Evolutionary conservation across 1,140 invertebrate genomes (phyloP), one percentile per base, ranked within the genome.

Genomic region (Drosophila pruinosa): DNA sequence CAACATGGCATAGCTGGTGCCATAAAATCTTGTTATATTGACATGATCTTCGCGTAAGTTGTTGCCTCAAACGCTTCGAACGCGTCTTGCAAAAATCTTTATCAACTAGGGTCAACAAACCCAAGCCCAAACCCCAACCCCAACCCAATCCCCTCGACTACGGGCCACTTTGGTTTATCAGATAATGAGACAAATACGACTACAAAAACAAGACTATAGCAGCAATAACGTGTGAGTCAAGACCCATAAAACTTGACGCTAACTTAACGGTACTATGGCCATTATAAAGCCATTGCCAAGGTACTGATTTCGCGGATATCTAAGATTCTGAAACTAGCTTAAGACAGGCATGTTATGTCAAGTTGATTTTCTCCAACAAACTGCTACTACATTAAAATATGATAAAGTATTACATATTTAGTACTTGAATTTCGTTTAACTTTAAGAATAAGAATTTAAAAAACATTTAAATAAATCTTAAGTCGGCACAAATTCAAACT

Each of bases 101-200:
- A 86, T 86, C 81, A 86, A 64, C 64, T 47, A 38, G 75, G 62
- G 77, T 86, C 81, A 86, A 86, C 81, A 86, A 86, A 86, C 81
- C 74, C n/a, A n/a, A n/a, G n/a, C n/a, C n/a, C n/a, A n/a, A n/a
- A n/a, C n/a, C n/a, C n/a, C n/a, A n/a, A n/a, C n/a, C n/a, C n/a
- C n/a, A n/a, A n/a, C n/a, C n/a, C n/a, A n/a, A n/a, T n/a, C n/a
- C 62, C 50, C 61, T 12, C 21, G 22, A 3, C 22, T 17, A 45
- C 53, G 52, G 61, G 43, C 58, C 34, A 17, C 57, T 58, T 62
- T 28, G 65, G 50, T 80, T 85, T 85, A 85, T 85, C 81, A 78
- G 81, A 85, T 85, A 85, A 85, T 74, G 79, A 69, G 72, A 34
- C 62, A 69, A 86, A 81, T 78, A 78, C 70, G 45, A 34, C 24